Evolutionary conservation across 1,140 invertebrate genomes (phyloP).

Genomic region (Drosophila mojavensis): DNA sequence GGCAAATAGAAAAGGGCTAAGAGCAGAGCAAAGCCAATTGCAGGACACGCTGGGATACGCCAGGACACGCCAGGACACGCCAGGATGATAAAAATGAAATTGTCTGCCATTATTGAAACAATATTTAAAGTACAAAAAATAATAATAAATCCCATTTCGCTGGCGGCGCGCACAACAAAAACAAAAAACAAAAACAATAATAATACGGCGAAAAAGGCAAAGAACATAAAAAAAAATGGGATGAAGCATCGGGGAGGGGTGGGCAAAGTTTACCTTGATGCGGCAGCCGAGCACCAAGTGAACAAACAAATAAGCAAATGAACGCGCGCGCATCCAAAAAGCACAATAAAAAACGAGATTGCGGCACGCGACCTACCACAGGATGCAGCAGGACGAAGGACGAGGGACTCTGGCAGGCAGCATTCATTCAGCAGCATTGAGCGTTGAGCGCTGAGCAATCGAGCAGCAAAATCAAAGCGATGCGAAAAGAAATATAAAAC

Average conservation of each 20-base stretch:
- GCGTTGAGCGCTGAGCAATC: slow-evolving; percentile 62
- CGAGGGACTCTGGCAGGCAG: slow-evolving; percentile 9
- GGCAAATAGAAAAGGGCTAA: slow-evolving; percentile 46
- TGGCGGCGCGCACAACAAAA: slow-evolving; percentile 67
- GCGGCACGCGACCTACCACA: slow-evolving; percentile 82
- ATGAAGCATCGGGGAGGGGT: slow-evolving; percentile 13
- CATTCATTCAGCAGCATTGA: slow-evolving; percentile 36
- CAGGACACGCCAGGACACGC: not conserved
- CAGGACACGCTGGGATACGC: not conserved
- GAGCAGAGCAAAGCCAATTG: slow-evolving; percentile 47
- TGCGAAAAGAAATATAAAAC: slow-evolving; percentile 57
- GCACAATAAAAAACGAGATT: slow-evolving; percentile 77
- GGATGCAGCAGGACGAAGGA: slow-evolving; percentile 46
- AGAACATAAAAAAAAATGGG: not conserved
- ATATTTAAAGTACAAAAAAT: slow-evolving; percentile 78
- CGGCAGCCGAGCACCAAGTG: slow-evolving; percentile 66
- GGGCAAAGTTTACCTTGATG: slow-evolving; percentile 78
- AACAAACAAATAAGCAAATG: slow-evolving; percentile 82
- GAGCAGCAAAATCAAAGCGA: slow-evolving; percentile 77
- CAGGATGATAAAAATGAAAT: slow-evolving; percentile 29
- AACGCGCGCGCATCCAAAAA: slow-evolving; percentile 65
- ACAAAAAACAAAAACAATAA: slow-evolving; percentile 56
- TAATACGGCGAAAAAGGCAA: slow-evolving; percentile 23
- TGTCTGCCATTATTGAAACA: slow-evolving; percentile 63
- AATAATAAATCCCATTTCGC: slow-evolving; percentile 81